Percentiles rank a stretch among this genome's conserved stretches.
These are phyloP conservation scores for Anticlea derivata DNA, from an alignment of 2,888 invertebrate genomes.

Conservation along the genomic window DNA sequence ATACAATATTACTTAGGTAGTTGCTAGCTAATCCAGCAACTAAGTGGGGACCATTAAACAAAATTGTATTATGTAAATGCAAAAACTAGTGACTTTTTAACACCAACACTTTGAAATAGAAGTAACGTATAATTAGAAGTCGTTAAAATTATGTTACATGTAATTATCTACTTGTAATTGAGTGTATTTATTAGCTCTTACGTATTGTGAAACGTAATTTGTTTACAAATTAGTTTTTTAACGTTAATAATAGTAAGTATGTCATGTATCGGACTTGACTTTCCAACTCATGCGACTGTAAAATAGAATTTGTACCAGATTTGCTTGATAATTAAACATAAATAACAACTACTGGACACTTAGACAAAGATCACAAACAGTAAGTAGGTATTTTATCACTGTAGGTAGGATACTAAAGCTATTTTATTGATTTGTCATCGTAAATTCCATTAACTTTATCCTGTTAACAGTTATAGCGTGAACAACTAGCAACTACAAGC, in stretches of 20 bases:
- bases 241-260: neutral
- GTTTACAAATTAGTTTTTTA: constrained; percentile 18
- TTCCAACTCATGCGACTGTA: neutral
- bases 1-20: no score
- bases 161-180: constrained; percentile 31
- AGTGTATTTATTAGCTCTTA: constrained; percentile 30
- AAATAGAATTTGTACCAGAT: no score
- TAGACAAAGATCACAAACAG: no score
- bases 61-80: constrained; percentile 30
- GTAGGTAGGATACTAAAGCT: neutral
- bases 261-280: neutral
- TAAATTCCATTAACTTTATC: neutral
- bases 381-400: no score
- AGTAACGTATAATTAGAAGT: constrained; percentile 31
- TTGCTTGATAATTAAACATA: no score
- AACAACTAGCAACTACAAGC: constrained; percentile 6
- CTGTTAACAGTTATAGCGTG: constrained; percentile 8
- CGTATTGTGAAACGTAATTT: constrained; percentile 24
- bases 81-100: constrained; percentile 29
- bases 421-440: neutral
- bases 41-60: constrained; percentile 25
- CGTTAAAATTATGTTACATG: constrained; percentile 29
- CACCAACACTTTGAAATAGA: constrained; percentile 24
- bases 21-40: constrained; percentile 9
- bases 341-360: no score